Evolutionary conservation across 2,888 invertebrate genomes (phyloP), one percentile per base, ranked within the genome.

Genomic region (Tetrapedia diversipes): DNA sequence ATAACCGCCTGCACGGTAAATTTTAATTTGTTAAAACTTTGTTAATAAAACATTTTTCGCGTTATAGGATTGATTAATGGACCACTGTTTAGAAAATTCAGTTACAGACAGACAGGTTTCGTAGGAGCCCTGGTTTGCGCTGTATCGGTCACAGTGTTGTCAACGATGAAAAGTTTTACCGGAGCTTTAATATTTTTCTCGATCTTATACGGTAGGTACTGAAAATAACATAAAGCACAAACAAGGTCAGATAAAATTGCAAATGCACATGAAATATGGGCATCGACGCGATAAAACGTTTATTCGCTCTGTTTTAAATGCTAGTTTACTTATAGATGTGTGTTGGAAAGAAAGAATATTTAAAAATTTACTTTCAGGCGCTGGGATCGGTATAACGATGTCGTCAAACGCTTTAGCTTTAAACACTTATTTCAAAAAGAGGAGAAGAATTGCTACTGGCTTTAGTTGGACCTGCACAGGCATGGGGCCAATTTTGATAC

Each of bases 51-150:
- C n/a, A 11, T 24, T 11, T 27, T 49, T 27, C 95, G 94, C 19
- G 94, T 95, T 94, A 90, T 94, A 27, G 95, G 95, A 0, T 92
- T 95, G 73, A 92, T 94, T 69, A 95, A 95, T 80, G 95, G 95
- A 0, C 94, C 95, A 0, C 89, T 95, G 16, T 89, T 95, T 11
- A 93, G 93, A 72, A 92, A 92, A 32, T 95, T 93, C 84, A 95
- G 95, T 14, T 95, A 94, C 88, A 92, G 95, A 81, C 95, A 95
- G 91, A 92, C 95, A 11, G 94, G 95, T 1, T 89, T 94, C 0
- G 78, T 90, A 29, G 95, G 95, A 7, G 93, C 94, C 1, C 63
- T 94, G 34, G 90, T 94, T 56, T 93, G 94, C 14, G 61, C 61
- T 59, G 85, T 93, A 77, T 94, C 95, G 0, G 90, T 95, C 59